Conservation (phyloP, 2,888 invertebrate species). For the Volucella inflata region DNA sequence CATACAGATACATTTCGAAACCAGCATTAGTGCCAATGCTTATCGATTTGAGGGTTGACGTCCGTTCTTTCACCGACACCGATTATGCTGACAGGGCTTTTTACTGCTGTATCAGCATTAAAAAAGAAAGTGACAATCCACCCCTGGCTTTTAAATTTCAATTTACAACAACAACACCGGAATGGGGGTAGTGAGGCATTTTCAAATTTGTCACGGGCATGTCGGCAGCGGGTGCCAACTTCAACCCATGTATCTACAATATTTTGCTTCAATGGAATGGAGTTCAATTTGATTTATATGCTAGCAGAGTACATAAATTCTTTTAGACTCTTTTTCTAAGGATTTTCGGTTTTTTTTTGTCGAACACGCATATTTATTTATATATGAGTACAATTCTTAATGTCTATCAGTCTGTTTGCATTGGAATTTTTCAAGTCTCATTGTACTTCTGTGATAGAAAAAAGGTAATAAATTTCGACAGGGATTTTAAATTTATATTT, state of each 20-base stretch:
- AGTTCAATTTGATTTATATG: conserved; percentile 42
- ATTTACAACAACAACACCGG: neutral
- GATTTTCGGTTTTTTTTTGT: conserved; percentile 15
- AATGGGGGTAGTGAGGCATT: neutral
- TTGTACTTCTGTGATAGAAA: neutral
- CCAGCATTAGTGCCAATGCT: conserved; percentile 8
- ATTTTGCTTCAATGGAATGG: conserved; percentile 31
- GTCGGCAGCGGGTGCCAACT: neutral
- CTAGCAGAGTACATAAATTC: conserved; percentile 34
- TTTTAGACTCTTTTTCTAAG: conserved; percentile 3
- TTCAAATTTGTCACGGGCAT: conserved; percentile 10
- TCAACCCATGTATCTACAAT: neutral
- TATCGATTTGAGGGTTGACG: conserved; percentile 10
- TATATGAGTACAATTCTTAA: too few species aligned
- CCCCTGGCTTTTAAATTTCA: conserved; percentile 38
- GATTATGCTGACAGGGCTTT: conserved; percentile 41
- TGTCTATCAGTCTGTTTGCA: neutral
- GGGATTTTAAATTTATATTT: neutral
- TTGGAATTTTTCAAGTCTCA: neutral
- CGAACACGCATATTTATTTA: too few species aligned
- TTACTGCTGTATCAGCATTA: conserved; percentile 33
- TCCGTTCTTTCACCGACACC: neutral
- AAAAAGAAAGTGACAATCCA: conserved; percentile 47
- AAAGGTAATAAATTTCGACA: conserved; percentile 31
- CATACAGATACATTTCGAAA: conserved; percentile 10